These are phyloP conservation scores for Sinopyrophorus schimmeli DNA, from an alignment of 2,888 invertebrate species.

Conservation along the genomic window DNA sequence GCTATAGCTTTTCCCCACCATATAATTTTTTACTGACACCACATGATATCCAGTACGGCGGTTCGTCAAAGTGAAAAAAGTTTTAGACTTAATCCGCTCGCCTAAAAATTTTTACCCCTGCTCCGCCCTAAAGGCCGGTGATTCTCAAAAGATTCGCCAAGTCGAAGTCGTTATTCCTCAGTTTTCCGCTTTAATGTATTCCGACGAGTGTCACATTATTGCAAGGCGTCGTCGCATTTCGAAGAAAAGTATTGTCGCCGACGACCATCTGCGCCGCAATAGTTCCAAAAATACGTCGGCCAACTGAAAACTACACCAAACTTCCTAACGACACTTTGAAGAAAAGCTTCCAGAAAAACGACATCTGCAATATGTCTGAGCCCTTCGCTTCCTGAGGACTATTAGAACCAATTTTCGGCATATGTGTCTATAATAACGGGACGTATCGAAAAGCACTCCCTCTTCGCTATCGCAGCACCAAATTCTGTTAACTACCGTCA, in stretches of 20 bases:
- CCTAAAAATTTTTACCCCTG: too few species aligned
- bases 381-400: conserved; percentile 34
- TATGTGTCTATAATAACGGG: conserved; percentile 27
- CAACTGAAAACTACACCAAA: conserved; percentile 33
- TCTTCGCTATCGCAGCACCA: conserved; percentile 19
- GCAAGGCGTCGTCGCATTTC: conserved; percentile 6
- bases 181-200: conserved; percentile 29
- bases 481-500: conserved; percentile 27
- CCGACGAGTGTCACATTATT: conserved; percentile 23
- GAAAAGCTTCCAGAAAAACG: conserved; percentile 28
- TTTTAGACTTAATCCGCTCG: too few species aligned
- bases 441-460: conserved; percentile 15
- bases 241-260: conserved; percentile 6
- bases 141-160: background rate
- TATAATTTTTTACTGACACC: too few species aligned
- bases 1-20: too few species aligned
- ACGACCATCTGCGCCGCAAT: conserved; percentile 25
- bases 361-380: conserved; percentile 33
- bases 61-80: too few species aligned
- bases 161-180: conserved; percentile 13
- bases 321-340: conserved; percentile 38
- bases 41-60: too few species aligned
- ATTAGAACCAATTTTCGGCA: conserved; percentile 40
- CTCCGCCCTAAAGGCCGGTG: too few species aligned
- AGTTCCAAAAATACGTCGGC: conserved; percentile 34